These are phyloP conservation scores for Pinctada fucata DNA, from an alignment of 2,888 invertebrate species.

Conservation along the genomic window DNA sequence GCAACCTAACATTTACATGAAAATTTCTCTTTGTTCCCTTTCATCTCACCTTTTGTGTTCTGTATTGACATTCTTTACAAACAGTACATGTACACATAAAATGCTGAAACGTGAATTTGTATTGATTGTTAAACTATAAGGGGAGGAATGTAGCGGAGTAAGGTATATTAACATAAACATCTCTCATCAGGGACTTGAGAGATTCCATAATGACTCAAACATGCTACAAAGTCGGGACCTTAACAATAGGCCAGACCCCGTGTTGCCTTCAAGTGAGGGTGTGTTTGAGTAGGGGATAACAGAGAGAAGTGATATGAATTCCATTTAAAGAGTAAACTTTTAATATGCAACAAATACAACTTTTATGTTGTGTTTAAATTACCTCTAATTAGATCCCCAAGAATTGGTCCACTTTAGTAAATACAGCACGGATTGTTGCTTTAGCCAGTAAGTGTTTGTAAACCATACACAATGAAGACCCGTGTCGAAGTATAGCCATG, in stretches of 20 bases:
- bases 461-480: too few species aligned
- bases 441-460: too few species aligned
- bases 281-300: neutral
- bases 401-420: too few species aligned
- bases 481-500: too few species aligned
- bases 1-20: neutral
- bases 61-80: neutral
- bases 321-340: neutral
- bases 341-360: neutral
- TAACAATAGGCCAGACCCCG: neutral
- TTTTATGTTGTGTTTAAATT: neutral
- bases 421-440: too few species aligned
- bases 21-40: neutral
- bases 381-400: neutral
- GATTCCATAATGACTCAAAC: neutral
- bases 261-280: neutral
- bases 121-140: neutral
- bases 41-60: neutral
- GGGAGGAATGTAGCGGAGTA: neutral
- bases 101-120: neutral
- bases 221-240: too few species aligned
- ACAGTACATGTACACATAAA: neutral
- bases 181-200: neutral
- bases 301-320: neutral
- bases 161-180: neutral